Base-by-base conservation (phyloP, 1,140 invertebrate species). In the Elymnias hypermnestra region DNA sequence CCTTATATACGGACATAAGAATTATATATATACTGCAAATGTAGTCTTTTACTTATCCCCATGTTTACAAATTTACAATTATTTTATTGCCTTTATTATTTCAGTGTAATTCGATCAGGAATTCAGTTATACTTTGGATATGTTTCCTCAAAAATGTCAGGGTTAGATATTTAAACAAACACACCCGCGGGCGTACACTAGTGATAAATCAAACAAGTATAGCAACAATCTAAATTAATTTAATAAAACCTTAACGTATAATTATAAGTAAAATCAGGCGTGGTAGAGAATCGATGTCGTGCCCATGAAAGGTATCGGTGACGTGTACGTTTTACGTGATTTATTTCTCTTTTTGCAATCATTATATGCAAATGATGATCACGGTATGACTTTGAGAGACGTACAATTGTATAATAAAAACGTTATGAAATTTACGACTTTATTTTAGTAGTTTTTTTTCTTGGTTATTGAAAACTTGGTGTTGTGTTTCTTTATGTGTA, bases 251-350 rank as follows among this genome's bases (percentile, higher is more conserved):
- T 37, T 12, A 47, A 9, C 43, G 23, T 56, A 43, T 57, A 53
- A 57, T 55, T 59, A 59, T 36, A 44, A 46, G 33, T 25, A 48
- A 52, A 28, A 14, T 36, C 13, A 38, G 53, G 53, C 57, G 57
- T 48, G 46, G 43, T 21, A 5, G 18, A 15, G 25, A 25, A 31
- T 19, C 38, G 37, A 45, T 33, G 21, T 41, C 19, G 47, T 41
- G 40, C 40, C 41, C 36, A 38, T 56, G 53, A 41, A 51, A 41
- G 38, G 38, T 31, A 35, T 13, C 9, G 25, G 26, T 29, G 39
- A 54, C 15, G 45, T 29, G 23, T 25, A 37, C 19, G 22, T 38
- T 41, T 46, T 29, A 17, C 22, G 29, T 46, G 45, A 48, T 40
- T 40, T 41, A 48, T n/a, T 41, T 25, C 31, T 28, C 37, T 35